These are phyloP conservation scores for Tenthredo distinguenda DNA, from an alignment of 2,888 invertebrate species.

Conservation along the genomic window DNA sequence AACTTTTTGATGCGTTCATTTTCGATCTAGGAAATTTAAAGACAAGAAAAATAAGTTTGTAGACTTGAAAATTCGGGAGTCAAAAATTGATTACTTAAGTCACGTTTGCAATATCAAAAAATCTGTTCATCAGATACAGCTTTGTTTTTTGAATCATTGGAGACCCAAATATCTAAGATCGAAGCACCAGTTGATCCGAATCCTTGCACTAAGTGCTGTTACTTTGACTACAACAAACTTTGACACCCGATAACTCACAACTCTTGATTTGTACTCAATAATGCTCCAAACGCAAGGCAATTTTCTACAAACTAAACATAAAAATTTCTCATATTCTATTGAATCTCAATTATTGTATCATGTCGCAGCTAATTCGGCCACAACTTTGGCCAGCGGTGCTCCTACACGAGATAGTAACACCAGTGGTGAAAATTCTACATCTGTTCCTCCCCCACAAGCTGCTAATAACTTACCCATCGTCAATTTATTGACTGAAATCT, in stretches of 20 bases:
- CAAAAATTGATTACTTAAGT: too few relatives aligned
- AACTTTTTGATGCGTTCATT: too few relatives aligned
- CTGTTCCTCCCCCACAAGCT: constrained; percentile 57
- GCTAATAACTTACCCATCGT: constrained; percentile 47
- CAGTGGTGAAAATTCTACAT: constrained; percentile 57
- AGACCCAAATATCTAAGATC: not conserved
- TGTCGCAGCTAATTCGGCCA: constrained; percentile 61
- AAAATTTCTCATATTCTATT: not conserved
- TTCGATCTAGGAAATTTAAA: too few relatives aligned
- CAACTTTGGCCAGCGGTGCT: constrained; percentile 53
- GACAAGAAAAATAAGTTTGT: too few relatives aligned
- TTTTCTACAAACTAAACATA: not conserved
- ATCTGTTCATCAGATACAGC: too few relatives aligned
- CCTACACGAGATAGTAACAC: constrained; percentile 51
- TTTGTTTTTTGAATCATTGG: too few relatives aligned
- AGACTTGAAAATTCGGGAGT: too few relatives aligned
- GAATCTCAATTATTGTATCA: not conserved
- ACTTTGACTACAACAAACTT: too few relatives aligned
- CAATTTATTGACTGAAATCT: constrained; percentile 55
- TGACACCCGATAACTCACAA: too few relatives aligned
- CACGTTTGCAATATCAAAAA: too few relatives aligned
- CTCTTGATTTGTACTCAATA: too few relatives aligned
- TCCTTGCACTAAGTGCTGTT: too few relatives aligned
- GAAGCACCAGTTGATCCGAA: not conserved
- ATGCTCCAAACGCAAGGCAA: not conserved